Conservation (phyloP, 2,888 invertebrate species). For the Xanthostigma xanthostigma region DNA sequence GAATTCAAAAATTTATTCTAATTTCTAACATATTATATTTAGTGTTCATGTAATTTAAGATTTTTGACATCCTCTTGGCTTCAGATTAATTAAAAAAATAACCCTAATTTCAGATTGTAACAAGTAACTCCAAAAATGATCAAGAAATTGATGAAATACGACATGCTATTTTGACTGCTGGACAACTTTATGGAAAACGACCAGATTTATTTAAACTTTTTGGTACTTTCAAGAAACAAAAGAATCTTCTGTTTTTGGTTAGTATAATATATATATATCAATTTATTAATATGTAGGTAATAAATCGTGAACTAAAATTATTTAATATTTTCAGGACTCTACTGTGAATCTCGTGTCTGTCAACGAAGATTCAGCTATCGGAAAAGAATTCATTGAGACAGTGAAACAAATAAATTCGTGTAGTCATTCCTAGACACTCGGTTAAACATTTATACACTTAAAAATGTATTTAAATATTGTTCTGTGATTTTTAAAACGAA, state of each 20-base stretch:
- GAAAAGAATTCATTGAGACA: constrained; percentile 14
- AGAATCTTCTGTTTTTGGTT: constrained; percentile 38
- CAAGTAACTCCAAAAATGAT: constrained; percentile 25
- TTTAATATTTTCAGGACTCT: constrained; percentile 27
- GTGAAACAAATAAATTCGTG: no score
- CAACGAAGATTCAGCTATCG: constrained; percentile 18
- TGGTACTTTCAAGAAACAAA: constrained; percentile 36
- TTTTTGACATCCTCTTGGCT: neutral
- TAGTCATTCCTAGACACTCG: no score
- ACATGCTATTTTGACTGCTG: constrained; percentile 43
- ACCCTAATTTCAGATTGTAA: constrained; percentile 23
- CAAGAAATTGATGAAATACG: constrained; percentile 38
- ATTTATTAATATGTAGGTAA: neutral
- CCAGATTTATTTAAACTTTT: constrained; percentile 49
- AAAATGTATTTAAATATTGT: no score
- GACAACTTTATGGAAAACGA: constrained; percentile 35
- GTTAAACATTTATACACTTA: no score
- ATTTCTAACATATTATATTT: neutral
- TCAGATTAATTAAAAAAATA: neutral
- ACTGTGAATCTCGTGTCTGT: constrained; percentile 28
- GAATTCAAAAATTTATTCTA: neutral
- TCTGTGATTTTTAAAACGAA: no score
- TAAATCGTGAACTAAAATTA: neutral
- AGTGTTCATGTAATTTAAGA: no score
- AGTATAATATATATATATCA: constrained; percentile 2